Percentiles rank a stretch among this genome's conserved stretches.
phyloP scores from a whole-genome alignment of 2,888 invertebrate genomes.

The Amiota mariae region DNA sequence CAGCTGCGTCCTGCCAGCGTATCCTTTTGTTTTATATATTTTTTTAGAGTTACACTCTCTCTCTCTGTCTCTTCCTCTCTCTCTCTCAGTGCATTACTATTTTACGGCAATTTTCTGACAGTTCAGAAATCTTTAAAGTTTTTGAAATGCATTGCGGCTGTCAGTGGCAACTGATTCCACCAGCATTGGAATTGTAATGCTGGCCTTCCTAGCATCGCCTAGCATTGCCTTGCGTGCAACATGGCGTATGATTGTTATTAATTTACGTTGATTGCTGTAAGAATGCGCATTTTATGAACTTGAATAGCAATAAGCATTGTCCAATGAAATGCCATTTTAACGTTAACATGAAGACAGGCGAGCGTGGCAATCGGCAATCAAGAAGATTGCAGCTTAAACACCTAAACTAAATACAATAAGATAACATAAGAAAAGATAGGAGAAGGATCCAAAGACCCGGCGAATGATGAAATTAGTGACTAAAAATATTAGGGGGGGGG shows the following conservation, averaged over 20 bases:
- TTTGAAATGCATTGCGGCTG: slow-evolving; percentile 57
- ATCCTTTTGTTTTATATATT: too few relatives aligned
- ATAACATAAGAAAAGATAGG: too few relatives aligned
- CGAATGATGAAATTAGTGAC: too few relatives aligned
- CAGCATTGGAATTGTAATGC: background rate
- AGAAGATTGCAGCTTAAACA: too few relatives aligned
- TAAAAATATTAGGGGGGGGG: too few relatives aligned
- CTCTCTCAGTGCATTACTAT: slow-evolving; percentile 54
- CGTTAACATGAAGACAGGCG: too few relatives aligned
- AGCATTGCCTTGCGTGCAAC: slow-evolving; percentile 45
- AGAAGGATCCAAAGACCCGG: too few relatives aligned
- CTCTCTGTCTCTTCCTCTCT: slow-evolving; percentile 26
- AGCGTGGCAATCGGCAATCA: too few relatives aligned
- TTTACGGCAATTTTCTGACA: slow-evolving; percentile 66
- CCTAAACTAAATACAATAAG: too few relatives aligned
- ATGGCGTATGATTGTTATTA: slow-evolving; percentile 65
- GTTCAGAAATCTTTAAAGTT: slow-evolving; percentile 65
- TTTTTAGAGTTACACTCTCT: background rate
- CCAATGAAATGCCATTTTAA: too few relatives aligned
- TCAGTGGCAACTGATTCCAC: slow-evolving; percentile 59
- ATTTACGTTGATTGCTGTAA: slow-evolving; percentile 46
- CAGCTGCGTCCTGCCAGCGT: slow-evolving; percentile 48
- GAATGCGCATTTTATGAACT: slow-evolving; percentile 49
- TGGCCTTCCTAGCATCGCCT: background rate
- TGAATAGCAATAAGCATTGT: slow-evolving; percentile 36